A percentile compares a stretch with the other conserved stretches of the same genome.
Conservation (phyloP, 30 jellyfish, hydroid and myxozoan species). For the Mastigias papua region DNA sequence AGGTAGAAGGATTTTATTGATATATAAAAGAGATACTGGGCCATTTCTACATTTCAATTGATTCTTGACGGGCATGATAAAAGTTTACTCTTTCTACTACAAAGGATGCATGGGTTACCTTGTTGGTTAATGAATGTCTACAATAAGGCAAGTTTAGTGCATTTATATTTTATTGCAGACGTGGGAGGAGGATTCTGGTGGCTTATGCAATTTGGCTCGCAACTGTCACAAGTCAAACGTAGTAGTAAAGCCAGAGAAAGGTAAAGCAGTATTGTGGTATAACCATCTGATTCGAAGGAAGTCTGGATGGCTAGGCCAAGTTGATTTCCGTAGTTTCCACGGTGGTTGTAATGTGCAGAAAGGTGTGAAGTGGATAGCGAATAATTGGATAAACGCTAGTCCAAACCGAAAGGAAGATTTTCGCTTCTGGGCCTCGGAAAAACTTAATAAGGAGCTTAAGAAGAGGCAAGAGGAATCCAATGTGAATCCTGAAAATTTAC, state of each 20-base stretch:
- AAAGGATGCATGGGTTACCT: no score
- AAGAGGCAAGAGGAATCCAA: background rate
- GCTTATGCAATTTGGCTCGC: constrained; percentile 70
- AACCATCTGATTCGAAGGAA: constrained; percentile 44
- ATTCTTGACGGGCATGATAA: no score
- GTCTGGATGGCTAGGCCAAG: constrained; percentile 85
- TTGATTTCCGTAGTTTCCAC: constrained; percentile 67
- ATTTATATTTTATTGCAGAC: background rate
- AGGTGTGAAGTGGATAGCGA: constrained; percentile 87
- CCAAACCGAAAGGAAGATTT: constrained; percentile 58
- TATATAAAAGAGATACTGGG: no score
- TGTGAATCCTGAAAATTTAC: background rate
- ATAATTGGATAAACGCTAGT: constrained; percentile 77
- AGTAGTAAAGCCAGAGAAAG: constrained; percentile 71
- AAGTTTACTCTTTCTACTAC: no score
- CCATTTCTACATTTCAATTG: no score
- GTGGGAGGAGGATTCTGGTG: constrained; percentile 44
- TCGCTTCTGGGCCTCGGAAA: constrained; percentile 52
- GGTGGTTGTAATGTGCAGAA: constrained; percentile 81
- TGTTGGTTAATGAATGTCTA: no score
- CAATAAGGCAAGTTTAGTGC: no score
- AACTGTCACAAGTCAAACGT: constrained; percentile 67
- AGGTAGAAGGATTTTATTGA: no score
- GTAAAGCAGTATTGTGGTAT: constrained; percentile 87
- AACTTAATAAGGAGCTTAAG: background rate